These are phyloP conservation scores for Danaus melanippus DNA, from an alignment of 1,140 invertebrate genomes.

Conservation along the genomic window DNA sequence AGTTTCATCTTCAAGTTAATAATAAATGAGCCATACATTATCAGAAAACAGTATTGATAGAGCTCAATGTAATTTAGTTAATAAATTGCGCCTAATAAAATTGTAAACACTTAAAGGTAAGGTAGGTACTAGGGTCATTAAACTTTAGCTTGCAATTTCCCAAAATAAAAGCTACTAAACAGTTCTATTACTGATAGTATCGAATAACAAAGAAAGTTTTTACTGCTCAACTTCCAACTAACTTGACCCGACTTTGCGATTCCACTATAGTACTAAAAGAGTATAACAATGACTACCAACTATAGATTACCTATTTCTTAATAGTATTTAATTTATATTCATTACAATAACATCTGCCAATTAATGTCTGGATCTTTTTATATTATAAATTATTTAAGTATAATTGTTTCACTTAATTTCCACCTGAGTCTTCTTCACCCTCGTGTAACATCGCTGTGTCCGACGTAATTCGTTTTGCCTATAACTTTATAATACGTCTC, in stretches of 20 bases:
- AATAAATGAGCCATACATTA: no score
- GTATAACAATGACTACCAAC: no score
- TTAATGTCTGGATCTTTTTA: background rate
- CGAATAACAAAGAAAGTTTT: conserved; percentile 70
- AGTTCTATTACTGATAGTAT: conserved; percentile 56
- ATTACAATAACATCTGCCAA: background rate
- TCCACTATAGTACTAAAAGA: conserved; percentile 61
- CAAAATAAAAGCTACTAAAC: conserved; percentile 43
- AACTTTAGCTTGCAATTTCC: conserved; percentile 28
- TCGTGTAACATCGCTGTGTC: conserved; percentile 1
- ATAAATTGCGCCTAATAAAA: background rate
- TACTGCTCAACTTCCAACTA: conserved; percentile 52
- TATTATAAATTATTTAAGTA: background rate
- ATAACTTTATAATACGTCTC: conserved; percentile 28
- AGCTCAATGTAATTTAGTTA: background rate
- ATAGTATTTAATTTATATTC: background rate
- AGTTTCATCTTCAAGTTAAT: no score
- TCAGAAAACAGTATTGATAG: background rate
- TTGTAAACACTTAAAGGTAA: background rate
- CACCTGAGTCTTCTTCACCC: conserved; percentile 12
- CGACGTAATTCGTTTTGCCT: conserved; percentile 25
- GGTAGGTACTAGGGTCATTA: conserved; percentile 17
- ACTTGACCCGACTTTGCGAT: conserved; percentile 54
- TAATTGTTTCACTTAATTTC: conserved; percentile 2
- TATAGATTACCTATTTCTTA: background rate